Percentiles rank a stretch among this genome's conserved stretches.
Conservation (phyloP, 2,113 vertebrate genomes). For the Pelodiscus sinensis region DNA sequence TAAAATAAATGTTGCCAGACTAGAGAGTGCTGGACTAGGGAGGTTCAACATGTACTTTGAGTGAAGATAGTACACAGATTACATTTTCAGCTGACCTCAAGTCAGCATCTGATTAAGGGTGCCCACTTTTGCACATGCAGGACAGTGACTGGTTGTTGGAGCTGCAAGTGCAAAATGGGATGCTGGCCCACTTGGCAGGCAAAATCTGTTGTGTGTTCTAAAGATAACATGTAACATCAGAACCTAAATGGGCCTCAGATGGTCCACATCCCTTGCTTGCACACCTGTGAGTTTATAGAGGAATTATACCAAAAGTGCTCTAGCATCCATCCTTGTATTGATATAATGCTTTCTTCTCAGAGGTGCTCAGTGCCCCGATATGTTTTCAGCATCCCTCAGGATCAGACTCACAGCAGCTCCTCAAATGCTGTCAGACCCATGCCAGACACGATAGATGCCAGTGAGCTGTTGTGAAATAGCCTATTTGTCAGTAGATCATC, state of each 20-base stretch:
- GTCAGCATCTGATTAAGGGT: neutral
- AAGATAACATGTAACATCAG: neutral
- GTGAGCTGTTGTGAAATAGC: neutral
- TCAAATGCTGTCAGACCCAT: neutral
- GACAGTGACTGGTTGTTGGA: neutral
- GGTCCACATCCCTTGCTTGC: neutral
- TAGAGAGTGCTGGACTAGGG: no score
- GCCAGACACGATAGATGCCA: neutral
- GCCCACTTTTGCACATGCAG: neutral
- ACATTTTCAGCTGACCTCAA: neutral
- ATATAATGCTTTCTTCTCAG: neutral
- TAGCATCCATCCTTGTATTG: neutral
- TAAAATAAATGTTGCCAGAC: no score
- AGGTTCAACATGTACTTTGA: neutral
- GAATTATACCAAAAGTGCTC: neutral
- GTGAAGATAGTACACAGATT: neutral
- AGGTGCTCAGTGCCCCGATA: neutral
- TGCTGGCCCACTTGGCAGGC: neutral
- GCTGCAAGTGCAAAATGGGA: neutral
- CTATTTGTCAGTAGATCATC: neutral
- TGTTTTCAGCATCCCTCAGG: neutral
- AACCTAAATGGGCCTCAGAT: neutral
- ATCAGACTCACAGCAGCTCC: neutral
- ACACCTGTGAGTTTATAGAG: neutral
- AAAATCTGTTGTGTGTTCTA: neutral